Evolutionary conservation across 1,140 invertebrate species (phyloP).

Genomic region (Calliopsis andreniformis): DNA sequence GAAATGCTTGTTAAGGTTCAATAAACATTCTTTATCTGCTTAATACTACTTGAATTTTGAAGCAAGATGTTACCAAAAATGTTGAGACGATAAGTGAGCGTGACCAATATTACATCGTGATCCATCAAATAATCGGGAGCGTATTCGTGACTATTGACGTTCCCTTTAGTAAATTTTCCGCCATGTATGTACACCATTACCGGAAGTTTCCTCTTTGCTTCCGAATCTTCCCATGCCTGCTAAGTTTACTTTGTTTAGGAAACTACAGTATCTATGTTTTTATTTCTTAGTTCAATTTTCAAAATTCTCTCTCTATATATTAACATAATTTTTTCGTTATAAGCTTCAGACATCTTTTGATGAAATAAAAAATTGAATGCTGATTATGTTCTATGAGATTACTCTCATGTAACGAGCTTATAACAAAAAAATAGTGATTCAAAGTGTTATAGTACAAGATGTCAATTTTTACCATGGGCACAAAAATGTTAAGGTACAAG

Average conservation of each 20-base stretch:
- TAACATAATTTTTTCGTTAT: too few relatives aligned
- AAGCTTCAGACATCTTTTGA: too few relatives aligned
- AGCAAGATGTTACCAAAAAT: conserved; percentile 81
- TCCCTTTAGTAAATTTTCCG: conserved; percentile 79
- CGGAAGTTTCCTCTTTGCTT: conserved; percentile 63
- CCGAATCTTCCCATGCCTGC: neutral
- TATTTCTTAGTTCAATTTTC: too few relatives aligned
- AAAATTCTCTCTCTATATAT: too few relatives aligned
- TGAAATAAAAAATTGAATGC: too few relatives aligned
- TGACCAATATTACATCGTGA: conserved; percentile 84
- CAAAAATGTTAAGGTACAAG: conserved; percentile 76
- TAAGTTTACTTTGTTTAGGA: neutral
- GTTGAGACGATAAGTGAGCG: conserved; percentile 86
- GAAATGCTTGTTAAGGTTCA: too few relatives aligned
- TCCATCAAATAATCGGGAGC: conserved; percentile 80
- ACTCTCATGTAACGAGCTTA: too few relatives aligned
- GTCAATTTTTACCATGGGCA: conserved; percentile 71
- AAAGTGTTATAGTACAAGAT: neutral
- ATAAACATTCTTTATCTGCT: too few relatives aligned
- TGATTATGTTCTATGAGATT: too few relatives aligned
- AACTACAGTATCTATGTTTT: neutral
- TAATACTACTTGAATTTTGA: too few relatives aligned
- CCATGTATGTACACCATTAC: conserved; percentile 83
- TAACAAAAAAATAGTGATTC: too few relatives aligned
- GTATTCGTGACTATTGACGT: conserved; percentile 74